Percentiles rank a stretch among this genome's conserved stretches.
phyloP scores from a whole-genome alignment of 2,888 invertebrate genomes.

The Matsumyia berberina region DNA sequence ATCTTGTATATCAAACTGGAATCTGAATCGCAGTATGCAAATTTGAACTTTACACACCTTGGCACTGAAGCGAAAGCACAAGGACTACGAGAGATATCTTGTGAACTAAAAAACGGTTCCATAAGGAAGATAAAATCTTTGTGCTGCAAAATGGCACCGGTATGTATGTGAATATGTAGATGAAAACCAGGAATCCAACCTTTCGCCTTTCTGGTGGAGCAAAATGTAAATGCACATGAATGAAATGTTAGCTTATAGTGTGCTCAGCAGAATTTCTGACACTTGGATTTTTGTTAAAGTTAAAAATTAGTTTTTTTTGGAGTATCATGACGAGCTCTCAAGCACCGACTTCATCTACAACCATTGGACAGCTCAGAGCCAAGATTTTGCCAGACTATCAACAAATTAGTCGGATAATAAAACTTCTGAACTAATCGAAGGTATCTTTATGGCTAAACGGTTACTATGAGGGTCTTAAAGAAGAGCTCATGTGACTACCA shows the following conservation, averaged over 20 bases:
- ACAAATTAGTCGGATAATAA: no score
- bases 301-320: no score
- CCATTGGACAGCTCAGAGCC: no score
- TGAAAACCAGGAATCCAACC: not conserved
- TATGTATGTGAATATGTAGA: not conserved
- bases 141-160: constrained; percentile 4
- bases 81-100: not conserved
- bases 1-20: constrained; percentile 11
- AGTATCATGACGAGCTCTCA: no score
- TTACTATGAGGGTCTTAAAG: no score
- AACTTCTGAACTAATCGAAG: no score
- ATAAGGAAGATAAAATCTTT: constrained; percentile 31
- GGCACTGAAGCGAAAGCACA: constrained; percentile 2
- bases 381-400: no score
- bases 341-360: no score
- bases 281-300: not conserved
- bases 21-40: constrained; percentile 24
- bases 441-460: no score
- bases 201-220: not conserved
- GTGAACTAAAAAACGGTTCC: constrained; percentile 15
- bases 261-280: not conserved
- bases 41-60: constrained; percentile 23
- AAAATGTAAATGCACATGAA: constrained; percentile 9
- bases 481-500: no score
- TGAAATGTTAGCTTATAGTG: not conserved